Percentiles rank a stretch among this genome's conserved stretches.
Conservation (phyloP, 1,140 invertebrate genomes). For the Mamestra configurata region DNA sequence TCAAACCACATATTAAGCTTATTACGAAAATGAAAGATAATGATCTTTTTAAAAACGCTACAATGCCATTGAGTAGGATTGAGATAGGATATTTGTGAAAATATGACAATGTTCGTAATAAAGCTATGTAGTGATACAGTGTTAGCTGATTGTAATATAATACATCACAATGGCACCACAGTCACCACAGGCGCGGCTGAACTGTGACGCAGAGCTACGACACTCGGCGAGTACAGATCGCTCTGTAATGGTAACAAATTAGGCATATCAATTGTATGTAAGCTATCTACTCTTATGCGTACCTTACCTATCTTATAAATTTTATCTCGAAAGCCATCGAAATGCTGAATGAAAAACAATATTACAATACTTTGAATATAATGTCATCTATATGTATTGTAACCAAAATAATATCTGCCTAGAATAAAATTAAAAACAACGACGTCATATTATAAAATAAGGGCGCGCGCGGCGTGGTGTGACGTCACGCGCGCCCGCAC, state of each 20-base stretch:
- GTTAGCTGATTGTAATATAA: neutral
- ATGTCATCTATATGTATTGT: slow-evolving; percentile 60
- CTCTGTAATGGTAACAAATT: slow-evolving; percentile 65
- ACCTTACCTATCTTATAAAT: slow-evolving; percentile 41
- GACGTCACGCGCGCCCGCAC: slow-evolving; percentile 41
- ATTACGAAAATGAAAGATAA: neutral
- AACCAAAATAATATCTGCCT: slow-evolving; percentile 73
- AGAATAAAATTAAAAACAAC: slow-evolving; percentile 85
- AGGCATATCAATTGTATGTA: slow-evolving; percentile 62
- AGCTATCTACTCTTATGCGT: slow-evolving; percentile 59
- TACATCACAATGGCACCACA: neutral
- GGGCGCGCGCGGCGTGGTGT: neutral
- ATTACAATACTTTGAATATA: slow-evolving; percentile 46
- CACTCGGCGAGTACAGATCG: no score
- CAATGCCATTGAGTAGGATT: neutral
- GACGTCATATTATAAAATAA: slow-evolving; percentile 52
- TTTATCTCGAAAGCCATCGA: slow-evolving; percentile 57
- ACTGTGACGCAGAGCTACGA: no score
- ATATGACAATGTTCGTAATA: neutral
- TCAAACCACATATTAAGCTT: no score
- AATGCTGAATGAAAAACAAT: slow-evolving; percentile 57
- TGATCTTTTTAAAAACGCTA: neutral
- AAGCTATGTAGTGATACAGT: neutral
- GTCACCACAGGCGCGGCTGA: no score
- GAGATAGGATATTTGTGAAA: neutral